Evolutionary conservation across 2,113 vertebrate species (phyloP).

Genomic region (Ictalurus furcatus): DNA sequence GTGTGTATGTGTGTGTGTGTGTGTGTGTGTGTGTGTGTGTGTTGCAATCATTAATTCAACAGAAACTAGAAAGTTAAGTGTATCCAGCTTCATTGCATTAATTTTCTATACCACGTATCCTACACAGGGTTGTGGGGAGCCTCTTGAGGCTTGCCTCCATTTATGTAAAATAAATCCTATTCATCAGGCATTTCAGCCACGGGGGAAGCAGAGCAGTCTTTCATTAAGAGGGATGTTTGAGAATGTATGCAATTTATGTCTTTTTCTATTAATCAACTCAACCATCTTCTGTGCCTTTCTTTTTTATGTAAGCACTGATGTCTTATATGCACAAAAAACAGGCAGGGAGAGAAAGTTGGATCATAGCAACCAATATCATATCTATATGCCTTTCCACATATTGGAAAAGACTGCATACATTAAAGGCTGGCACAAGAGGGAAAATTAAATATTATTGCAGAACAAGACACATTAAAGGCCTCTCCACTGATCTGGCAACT

Average conservation of each 20-base stretch:
- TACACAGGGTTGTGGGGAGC: too few relatives aligned
- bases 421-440: background rate
- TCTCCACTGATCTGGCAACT: background rate
- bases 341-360: background rate
- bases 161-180: conserved; percentile 10
- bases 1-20: background rate
- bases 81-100: background rate
- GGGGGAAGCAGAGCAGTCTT: background rate
- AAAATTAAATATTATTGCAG: conserved; percentile 7
- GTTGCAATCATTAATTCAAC: background rate
- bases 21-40: too few relatives aligned
- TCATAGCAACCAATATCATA: background rate
- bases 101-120: too few relatives aligned
- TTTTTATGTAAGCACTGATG: background rate
- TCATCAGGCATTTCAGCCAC: background rate
- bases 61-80: background rate
- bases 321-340: background rate
- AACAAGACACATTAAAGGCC: conserved; percentile 1
- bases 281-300: background rate
- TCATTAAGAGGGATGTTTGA: conserved; percentile 11
- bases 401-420: background rate
- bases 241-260: background rate
- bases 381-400: background rate
- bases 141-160: background rate
- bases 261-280: background rate